Base-by-base conservation (phyloP, 2,888 invertebrate genomes). In the Ethmia dodecea region DNA sequence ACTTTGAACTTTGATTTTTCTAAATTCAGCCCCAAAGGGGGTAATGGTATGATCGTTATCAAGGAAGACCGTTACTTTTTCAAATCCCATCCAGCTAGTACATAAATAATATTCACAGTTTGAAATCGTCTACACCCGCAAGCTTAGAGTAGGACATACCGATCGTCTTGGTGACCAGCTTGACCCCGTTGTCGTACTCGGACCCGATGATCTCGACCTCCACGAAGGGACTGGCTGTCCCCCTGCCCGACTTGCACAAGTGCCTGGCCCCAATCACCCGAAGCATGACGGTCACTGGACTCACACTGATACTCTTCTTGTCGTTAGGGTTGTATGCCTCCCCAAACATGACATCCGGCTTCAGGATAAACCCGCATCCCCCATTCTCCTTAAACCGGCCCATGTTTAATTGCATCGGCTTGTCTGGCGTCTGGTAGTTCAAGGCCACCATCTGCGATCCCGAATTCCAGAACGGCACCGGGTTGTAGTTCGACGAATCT, bases 361-460 rank as follows among this genome's bases (percentile, higher is more conserved):
- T 94, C 35, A 99, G 75, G 1, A 99, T 86, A 68, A 94, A 99
- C 0, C 99, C 99, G 69, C 97, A 97, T 18, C 90, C 89, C 0
- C 97, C 98, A 63, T 99, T 99, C 63, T 95, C 93, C 15, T 93
- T 87, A 66, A 99, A 99, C 66, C 94, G 94, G 0, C 95, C 97
- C 65, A 94, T 93, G 76, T 99, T 99, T 6, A 98, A 66, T 75
- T 99, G 98, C 98, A 99, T 99, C 8, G 96, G 89, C 61, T 94
- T 95, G 69, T 99, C 99, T 42, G 92, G 89, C 0, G 99, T 99
- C 77, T 99, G 99, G 75, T 97, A 99, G 78, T 99, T 99, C 3
- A 99, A 83, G 0, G 99, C 98, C 0, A 96, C 95, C 97, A 99
- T 96, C 77, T 99, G 99, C 29, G 94, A 95, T 1, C 98, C 99